Evolutionary conservation across 2,113 vertebrate genomes (phyloP), one percentile per base, ranked within the genome.

Genomic region (Takifugu flavidus): DNA sequence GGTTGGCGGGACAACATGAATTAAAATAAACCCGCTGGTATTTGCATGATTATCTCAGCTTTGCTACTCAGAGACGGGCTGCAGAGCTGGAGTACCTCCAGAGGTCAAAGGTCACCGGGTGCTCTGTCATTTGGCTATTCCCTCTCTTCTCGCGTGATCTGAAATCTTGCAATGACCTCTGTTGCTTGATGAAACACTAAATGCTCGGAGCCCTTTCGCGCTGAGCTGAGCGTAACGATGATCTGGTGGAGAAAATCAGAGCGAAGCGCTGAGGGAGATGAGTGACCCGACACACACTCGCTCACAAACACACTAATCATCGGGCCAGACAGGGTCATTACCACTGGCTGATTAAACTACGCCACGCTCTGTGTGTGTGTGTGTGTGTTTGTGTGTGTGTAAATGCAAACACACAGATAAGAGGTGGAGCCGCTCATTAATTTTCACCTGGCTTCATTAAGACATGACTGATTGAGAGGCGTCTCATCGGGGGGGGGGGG

Each of bases 391-490:
- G 34, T 20, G 20, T 20, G 20, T 20, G 20, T 20, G 20, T 20
- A 20, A 45, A 60, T 11, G 1, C 49, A 2, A 42, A 44, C 49
- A 61, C 4, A 25, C 28, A 60, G 13, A 63, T 1, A 5, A 56
- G 44, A 31, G 34, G 66, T 65, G 49, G 72, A 71, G 51, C 39
- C 8, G 11, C 55, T 64, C 60, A 88, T 88, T 29, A 74, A 80
- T 84, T 65, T 85, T 86, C 2, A 88, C 54, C 39, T 54, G 20
- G 46, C 50, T 79, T 69, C 71, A 67, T 79, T 57, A 60, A 46
- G 56, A 44, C 72, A 82, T 88, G 52, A 88, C 88, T 87, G 59
- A 87, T 90, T 84, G 60, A 87, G 61, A 53, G 4, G 15, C 52
- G 54, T 6, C 34, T 61, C 62, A 49, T 70, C 12, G 61, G 58